Evolutionary conservation across 2,113 vertebrate species (phyloP).

Genomic region (Progne subis): DNA sequence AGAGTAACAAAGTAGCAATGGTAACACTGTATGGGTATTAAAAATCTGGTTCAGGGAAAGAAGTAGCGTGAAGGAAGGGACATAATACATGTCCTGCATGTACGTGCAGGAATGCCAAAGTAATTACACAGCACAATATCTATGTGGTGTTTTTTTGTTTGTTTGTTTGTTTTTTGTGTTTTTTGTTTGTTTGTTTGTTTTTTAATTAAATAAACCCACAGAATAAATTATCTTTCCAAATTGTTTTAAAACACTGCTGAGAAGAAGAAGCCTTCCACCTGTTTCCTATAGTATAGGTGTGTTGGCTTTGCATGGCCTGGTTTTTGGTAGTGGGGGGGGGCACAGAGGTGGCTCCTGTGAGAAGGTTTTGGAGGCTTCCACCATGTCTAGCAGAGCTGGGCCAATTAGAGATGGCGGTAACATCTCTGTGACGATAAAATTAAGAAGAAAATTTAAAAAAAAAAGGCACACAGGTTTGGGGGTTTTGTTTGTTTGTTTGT

Average conservation of each 20-base stretch:
- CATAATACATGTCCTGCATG: not conserved
- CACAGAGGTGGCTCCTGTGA: too few relatives aligned
- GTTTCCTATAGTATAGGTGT: not conserved
- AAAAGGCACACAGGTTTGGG: fast-evolving
- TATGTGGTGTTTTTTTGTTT: not conserved
- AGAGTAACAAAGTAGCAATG: not conserved
- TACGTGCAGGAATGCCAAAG: not conserved
- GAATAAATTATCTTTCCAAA: not conserved
- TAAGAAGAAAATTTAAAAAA: not conserved
- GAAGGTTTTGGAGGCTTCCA: not conserved
- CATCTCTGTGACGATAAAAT: fast-evolving
- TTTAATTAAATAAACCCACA: not conserved
- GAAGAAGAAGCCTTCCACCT: not conserved
- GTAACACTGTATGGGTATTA: not conserved
- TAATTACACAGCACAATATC: not conserved
- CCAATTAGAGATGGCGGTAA: fast-evolving
- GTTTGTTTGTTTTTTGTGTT: too few relatives aligned
- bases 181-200: too few relatives aligned
- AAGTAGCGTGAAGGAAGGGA: not conserved
- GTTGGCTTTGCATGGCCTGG: not conserved
- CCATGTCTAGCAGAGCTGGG: not conserved
- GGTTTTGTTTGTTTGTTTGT: too few relatives aligned
- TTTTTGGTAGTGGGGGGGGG: not conserved
- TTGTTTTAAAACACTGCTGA: not conserved
- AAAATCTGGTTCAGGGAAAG: not conserved